Percentiles rank a stretch among this genome's conserved stretches.
phyloP scores from a whole-genome alignment of 1,140 invertebrate species.

The Orchestia grillus region DNA sequence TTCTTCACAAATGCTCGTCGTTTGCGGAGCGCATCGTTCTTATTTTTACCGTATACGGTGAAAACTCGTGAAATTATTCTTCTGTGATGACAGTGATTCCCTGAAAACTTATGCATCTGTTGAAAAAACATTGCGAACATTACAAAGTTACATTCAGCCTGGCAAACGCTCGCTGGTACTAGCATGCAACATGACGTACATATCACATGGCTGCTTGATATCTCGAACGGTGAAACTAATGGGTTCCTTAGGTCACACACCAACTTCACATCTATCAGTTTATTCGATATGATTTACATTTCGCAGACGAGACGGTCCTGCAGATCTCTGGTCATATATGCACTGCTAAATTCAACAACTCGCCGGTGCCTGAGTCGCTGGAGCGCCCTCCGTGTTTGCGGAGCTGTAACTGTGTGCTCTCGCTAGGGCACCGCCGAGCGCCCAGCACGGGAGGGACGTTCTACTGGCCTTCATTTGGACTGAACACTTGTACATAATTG shows the following conservation, averaged over 20 bases:
- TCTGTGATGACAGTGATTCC: not conserved
- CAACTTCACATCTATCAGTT: not conserved
- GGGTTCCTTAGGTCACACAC: not conserved
- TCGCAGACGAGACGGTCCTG: not conserved
- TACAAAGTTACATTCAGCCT: too few relatives aligned
- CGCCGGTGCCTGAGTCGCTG: not conserved
- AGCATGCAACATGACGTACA: too few relatives aligned
- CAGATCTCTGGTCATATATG: not conserved
- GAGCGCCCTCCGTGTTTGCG: not conserved
- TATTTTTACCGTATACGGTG: not conserved
- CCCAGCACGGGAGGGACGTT: not conserved
- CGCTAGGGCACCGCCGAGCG: not conserved
- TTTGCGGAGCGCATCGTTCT: too few relatives aligned
- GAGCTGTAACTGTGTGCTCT: not conserved
- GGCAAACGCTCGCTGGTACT: too few relatives aligned
- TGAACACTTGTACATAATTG: not conserved
- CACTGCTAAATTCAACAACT: not conserved
- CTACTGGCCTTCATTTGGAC: not conserved
- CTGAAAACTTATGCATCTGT: too few relatives aligned
- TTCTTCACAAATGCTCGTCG: too few relatives aligned
- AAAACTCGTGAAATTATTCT: not conserved
- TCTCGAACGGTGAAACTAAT: too few relatives aligned
- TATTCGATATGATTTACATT: not conserved
- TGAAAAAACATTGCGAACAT: too few relatives aligned
- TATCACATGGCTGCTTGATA: too few relatives aligned